A percentile compares a stretch with the other conserved stretches of the same genome.
phyloP scores from a whole-genome alignment of 37 sponge, comb jelly and placozoan species.

The Tethya wilhelma region DNA sequence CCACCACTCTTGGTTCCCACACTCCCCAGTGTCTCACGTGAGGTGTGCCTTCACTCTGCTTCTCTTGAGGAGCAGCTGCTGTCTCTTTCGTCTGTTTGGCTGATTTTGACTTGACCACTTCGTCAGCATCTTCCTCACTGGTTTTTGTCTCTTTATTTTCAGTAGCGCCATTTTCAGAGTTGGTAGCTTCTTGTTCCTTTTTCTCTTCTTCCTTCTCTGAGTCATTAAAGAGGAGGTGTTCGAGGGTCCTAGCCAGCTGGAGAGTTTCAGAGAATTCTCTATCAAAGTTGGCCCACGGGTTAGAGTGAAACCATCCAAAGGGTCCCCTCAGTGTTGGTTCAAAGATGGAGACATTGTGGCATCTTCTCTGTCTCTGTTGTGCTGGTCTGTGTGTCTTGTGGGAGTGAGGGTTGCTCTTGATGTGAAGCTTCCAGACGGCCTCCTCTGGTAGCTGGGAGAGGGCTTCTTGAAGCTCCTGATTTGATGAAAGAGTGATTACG shows the following conservation, averaged over 20 bases:
- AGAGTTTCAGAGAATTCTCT: not conserved
- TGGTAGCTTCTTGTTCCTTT: not conserved
- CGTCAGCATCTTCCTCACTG: not conserved
- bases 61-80: not conserved
- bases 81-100: not conserved
- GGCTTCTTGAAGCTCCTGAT: conserved; percentile 41
- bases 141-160: not conserved
- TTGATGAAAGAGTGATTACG: conserved; percentile 47
- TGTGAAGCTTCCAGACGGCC: conserved; percentile 17
- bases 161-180: not conserved
- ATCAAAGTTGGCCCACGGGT: not conserved
- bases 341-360: not conserved
- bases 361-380: not conserved
- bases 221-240: not conserved
- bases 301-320: conserved; percentile 10
- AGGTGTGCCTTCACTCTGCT: not conserved
- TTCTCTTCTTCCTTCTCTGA: not conserved
- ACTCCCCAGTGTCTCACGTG: not conserved
- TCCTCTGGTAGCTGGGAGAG: conserved; percentile 17
- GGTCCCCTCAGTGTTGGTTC: conserved; percentile 12
- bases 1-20: not conserved
- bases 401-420: not conserved
- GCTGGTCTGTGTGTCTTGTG: not conserved
- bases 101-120: conserved; percentile 9
- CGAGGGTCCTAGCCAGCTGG: not conserved